Percentiles rank a stretch among this genome's conserved stretches.
These are phyloP conservation scores for Chrysemys picta DNA, from an alignment of 2,113 vertebrate species.

Conservation along the genomic window DNA sequence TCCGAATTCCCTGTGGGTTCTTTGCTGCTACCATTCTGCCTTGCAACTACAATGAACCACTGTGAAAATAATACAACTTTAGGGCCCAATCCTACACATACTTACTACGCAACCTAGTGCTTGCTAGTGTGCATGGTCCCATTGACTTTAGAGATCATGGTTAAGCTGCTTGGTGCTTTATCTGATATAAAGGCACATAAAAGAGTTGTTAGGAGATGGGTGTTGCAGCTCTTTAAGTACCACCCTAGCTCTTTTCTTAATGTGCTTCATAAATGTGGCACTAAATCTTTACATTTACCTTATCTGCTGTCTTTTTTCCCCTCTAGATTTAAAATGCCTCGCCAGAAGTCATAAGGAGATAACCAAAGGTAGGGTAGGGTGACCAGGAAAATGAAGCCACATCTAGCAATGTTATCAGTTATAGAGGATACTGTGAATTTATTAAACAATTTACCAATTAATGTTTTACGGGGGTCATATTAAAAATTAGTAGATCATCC, in stretches of 20 bases:
- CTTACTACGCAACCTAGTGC: background rate
- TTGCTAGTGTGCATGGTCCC: background rate
- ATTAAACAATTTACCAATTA: background rate
- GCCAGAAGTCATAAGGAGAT: background rate
- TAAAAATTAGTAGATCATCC: background rate
- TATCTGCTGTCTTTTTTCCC: background rate
- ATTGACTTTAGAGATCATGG: background rate
- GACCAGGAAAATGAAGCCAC: background rate
- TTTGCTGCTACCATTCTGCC: no score
- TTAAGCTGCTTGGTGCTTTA: background rate
- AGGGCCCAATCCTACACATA: background rate
- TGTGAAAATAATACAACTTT: background rate
- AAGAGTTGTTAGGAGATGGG: background rate
- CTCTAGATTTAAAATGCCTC: background rate
- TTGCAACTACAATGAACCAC: background rate
- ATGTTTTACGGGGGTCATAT: background rate
- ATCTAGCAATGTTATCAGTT: background rate
- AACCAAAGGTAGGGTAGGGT: background rate
- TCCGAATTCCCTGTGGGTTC: background rate
- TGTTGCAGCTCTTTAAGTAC: background rate
- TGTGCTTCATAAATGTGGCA: background rate
- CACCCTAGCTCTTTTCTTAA: background rate
- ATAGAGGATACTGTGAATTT: background rate
- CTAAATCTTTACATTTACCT: background rate
- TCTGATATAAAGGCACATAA: background rate